Percentiles rank a stretch among this genome's conserved stretches.
These are phyloP conservation scores for Myxocyprinus asiaticus DNA, from an alignment of 2,113 vertebrate genomes.

Conservation along the genomic window DNA sequence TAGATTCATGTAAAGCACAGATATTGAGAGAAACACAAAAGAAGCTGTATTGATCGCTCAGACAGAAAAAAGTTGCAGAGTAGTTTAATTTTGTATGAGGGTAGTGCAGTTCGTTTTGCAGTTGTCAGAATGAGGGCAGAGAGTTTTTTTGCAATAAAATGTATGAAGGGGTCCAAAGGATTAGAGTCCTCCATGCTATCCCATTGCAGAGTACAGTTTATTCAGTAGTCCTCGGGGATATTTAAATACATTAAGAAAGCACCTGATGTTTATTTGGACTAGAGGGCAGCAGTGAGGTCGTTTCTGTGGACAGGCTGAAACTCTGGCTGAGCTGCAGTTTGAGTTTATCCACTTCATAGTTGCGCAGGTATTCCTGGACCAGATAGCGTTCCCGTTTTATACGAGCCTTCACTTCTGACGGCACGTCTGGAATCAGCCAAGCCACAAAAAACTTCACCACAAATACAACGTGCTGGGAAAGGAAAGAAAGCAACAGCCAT, in stretches of 20 bases:
- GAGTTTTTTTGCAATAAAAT: not conserved
- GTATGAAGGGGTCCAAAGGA: not conserved
- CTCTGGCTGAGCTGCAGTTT: conserved; percentile 80
- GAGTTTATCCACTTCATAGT: conserved; percentile 87
- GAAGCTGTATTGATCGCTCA: too few relatives aligned
- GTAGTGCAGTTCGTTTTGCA: not conserved
- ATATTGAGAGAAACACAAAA: too few relatives aligned
- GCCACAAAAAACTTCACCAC: conserved; percentile 85
- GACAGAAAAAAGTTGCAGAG: too few relatives aligned
- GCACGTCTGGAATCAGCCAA: conserved; percentile 87
- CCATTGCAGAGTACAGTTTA: not conserved
- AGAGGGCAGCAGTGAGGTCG: conserved; percentile 63
- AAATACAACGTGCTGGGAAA: conserved; percentile 82
- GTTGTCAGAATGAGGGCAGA: not conserved
- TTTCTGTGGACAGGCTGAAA: conserved; percentile 71
- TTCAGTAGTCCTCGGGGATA: conserved; percentile 5
- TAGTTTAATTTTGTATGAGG: too few relatives aligned
- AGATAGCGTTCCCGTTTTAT: conserved; percentile 84
- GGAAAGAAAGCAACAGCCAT: not conserved
- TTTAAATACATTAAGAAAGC: conserved; percentile 73
- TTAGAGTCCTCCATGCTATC: not conserved
- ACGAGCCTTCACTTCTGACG: conserved; percentile 77
- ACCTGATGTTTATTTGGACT: conserved; percentile 74
- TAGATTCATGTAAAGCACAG: too few relatives aligned
- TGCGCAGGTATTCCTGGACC: conserved; percentile 85